Base-by-base conservation (phyloP, 92 coral and sea anemone genomes). In the Umimayanthus chanpuru region DNA sequence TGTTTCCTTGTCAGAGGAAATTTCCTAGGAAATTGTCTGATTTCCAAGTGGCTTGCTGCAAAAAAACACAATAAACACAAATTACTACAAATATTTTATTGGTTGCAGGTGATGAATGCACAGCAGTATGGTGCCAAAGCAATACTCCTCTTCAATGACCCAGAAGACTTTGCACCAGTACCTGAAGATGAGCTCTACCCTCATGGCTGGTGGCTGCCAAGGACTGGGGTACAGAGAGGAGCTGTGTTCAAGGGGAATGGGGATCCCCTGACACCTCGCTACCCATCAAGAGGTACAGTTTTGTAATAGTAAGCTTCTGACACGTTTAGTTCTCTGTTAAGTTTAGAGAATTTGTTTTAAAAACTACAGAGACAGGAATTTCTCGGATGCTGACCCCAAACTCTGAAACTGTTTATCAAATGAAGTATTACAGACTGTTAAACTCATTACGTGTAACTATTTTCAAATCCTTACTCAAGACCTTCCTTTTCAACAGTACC, bases 161-260 rank as follows among this genome's bases (percentile, higher is more conserved):
- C 98, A 12, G 73, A 86, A 41, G 97, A 96, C 91, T 96, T 85
- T 90, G 98, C 97, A 68, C 98, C 98, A 25, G 98, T 91, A 9
- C 94, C 94, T 38, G 94, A 95, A 73, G 88, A 86, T 76, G 94
- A 94, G 61, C 94, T 94, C 9, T 96, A 94, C 82, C 98, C 98
- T 0, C 89, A 92, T 55, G 87, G 93, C 79, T 94, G 97, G 97
- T 96, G 97, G 97, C 89, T 96, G 23, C 98, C 98, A 43, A 88
- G 96, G 88, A 86, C 98, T 85, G 98, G 98, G 25, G 98, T 93
- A 11, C 97, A 96, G 86, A 90, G 98, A 83, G 98, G 98, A 9
- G 95, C 98, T 47, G 94, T 96, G 53, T 82, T 93, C 32, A 85
- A 89, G 36, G 98, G 97, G 14, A 96, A 94, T 14, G 98, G 98